Evolutionary conservation across 2,113 vertebrate genomes (phyloP).

Genomic region (Chrysemys picta): DNA sequence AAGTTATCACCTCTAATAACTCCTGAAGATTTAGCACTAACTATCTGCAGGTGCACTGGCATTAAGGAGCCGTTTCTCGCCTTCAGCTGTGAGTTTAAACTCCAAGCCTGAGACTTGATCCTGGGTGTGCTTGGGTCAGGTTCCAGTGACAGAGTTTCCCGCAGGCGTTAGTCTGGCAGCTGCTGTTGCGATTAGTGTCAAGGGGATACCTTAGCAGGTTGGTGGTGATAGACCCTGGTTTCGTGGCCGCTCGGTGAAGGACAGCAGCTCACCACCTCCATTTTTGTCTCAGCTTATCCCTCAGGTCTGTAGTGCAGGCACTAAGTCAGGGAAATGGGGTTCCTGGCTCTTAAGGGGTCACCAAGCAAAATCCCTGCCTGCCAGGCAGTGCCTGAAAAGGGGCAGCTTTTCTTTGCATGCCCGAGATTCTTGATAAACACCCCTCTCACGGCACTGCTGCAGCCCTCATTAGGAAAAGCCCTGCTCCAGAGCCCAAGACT

Average conservation of each 20-base stretch:
- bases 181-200: neutral
- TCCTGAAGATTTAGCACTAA: conserved; percentile 5
- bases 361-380: neutral
- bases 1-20: neutral
- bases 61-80: conserved; percentile 18
- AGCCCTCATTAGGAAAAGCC: neutral
- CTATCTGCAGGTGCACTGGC: conserved; percentile 26
- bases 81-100: neutral
- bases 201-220: neutral
- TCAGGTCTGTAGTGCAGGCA: neutral
- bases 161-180: neutral
- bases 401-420: neutral
- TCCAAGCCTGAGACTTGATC: neutral
- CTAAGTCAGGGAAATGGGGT: neutral
- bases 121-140: neutral
- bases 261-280: conserved; percentile 2
- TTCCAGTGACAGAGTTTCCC: neutral
- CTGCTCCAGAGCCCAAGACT: neutral
- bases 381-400: neutral
- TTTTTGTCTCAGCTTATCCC: neutral
- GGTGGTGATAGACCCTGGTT: neutral
- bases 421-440: neutral
- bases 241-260: neutral
- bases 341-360: neutral
- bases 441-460: neutral